Conservation (phyloP, 1,140 invertebrate species). For the Parasteatoda tepidariorum region DNA sequence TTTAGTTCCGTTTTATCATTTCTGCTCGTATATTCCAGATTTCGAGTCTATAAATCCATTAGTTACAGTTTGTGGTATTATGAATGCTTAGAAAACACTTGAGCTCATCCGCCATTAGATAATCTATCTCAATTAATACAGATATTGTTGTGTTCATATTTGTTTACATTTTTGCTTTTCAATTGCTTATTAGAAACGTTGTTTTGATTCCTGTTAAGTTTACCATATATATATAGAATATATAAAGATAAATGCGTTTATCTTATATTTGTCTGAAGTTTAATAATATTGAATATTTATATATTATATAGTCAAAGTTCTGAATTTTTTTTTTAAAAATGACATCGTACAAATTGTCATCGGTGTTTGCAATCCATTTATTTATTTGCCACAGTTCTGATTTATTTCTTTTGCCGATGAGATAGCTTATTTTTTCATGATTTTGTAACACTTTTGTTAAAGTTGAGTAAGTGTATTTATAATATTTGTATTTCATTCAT, state of each 20-base stretch:
- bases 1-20: neutral
- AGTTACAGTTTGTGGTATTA: neutral
- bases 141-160: neutral
- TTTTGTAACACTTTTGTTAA: neutral
- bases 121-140: neutral
- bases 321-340: neutral
- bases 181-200: too few species aligned
- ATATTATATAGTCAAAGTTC: neutral
- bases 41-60: neutral
- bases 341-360: neutral
- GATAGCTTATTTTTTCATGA: neutral
- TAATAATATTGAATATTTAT: neutral
- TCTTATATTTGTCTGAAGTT: neutral
- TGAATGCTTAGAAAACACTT: neutral
- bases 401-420: neutral
- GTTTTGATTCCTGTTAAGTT: neutral
- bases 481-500: neutral
- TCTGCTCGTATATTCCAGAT: neutral
- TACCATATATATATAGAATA: neutral
- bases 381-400: neutral
- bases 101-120: neutral
- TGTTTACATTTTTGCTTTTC: neutral
- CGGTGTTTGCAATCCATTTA: neutral
- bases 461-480: neutral
- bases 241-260: neutral